Percentiles rank a stretch among this genome's conserved stretches.
Conservation (phyloP, 2,113 vertebrate species). For the Pachycephala philippinensis region DNA sequence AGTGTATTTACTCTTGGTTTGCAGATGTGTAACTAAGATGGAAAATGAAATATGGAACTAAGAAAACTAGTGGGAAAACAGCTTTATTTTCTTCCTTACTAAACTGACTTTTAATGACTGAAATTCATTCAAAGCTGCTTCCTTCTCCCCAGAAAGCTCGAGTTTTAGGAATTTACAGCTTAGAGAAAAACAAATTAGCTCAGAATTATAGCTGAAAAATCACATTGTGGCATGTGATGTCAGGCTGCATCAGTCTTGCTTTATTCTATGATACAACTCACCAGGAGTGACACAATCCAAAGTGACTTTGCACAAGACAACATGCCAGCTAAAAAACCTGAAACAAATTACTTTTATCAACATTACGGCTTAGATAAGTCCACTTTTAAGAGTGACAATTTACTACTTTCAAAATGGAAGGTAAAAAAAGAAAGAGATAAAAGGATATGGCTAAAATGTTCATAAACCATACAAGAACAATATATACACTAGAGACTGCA, state of each 20-base stretch:
- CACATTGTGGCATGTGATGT: not conserved
- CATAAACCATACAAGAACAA: not conserved
- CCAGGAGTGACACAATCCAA: not conserved
- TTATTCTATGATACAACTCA: not conserved
- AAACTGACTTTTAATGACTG: not conserved
- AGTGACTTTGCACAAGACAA: constrained; percentile 7
- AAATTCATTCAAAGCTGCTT: not conserved
- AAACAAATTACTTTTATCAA: not conserved
- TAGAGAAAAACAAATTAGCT: not conserved
- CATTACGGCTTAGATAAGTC: not conserved
- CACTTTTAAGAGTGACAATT: not conserved
- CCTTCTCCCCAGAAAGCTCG: not conserved
- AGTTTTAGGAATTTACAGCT: not conserved
- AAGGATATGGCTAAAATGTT: not conserved
- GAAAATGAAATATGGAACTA: not conserved
- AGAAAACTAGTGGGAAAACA: not conserved
- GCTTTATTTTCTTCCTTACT: not conserved
- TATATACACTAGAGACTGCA: not conserved
- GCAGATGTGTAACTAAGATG: not conserved
- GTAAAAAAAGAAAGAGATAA: not conserved
- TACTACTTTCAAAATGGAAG: not conserved
- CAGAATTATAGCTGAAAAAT: not conserved
- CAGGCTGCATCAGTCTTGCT: not conserved
- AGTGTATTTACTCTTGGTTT: not conserved
- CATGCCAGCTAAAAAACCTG: not conserved